Percentiles rank a stretch among this genome's conserved stretches.
These are phyloP conservation scores for Chymomyza fuscimana DNA, from an alignment of 2,888 invertebrate species.

Conservation along the genomic window DNA sequence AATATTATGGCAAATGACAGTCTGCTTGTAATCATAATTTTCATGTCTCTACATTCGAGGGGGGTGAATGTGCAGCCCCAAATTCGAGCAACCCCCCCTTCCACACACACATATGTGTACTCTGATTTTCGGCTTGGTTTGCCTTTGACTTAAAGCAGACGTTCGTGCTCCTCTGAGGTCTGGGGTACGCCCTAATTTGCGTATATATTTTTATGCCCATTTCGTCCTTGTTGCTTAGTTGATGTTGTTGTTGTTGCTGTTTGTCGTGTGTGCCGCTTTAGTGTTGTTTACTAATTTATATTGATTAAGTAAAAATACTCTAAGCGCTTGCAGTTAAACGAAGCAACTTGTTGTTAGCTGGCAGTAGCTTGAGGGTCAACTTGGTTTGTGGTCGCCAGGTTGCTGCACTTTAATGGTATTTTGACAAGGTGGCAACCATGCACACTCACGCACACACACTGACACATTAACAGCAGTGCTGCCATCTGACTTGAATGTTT, in stretches of 20 bases:
- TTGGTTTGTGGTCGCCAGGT: background rate
- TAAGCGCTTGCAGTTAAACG: background rate
- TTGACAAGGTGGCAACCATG: background rate
- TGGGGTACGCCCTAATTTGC: conserved; percentile 4
- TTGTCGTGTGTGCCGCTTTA: conserved; percentile 3
- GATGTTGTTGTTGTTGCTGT: conserved; percentile 1
- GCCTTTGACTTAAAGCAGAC: background rate
- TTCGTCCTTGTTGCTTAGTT: background rate
- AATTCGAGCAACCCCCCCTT: background rate
- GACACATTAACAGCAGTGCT: conserved; percentile 7
- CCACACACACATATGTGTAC: too few relatives aligned
- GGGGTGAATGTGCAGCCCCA: conserved; percentile 3
- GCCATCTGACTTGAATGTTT: conserved; percentile 19
- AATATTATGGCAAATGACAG: conserved; percentile 55
- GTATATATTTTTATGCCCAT: background rate
- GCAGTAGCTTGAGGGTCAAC: conserved; percentile 4
- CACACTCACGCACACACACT: background rate
- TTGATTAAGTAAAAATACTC: conserved; percentile 5
- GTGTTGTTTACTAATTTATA: conserved; percentile 19
- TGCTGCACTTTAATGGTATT: background rate
- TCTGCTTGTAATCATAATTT: conserved; percentile 54
- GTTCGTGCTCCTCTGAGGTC: background rate
- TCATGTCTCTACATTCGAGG: conserved; percentile 43
- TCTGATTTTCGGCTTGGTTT: background rate
- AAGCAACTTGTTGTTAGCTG: conserved; percentile 7